Conservation (phyloP, 2,797 vertebrate species). For the Dromococcyx pavoninus region DNA sequence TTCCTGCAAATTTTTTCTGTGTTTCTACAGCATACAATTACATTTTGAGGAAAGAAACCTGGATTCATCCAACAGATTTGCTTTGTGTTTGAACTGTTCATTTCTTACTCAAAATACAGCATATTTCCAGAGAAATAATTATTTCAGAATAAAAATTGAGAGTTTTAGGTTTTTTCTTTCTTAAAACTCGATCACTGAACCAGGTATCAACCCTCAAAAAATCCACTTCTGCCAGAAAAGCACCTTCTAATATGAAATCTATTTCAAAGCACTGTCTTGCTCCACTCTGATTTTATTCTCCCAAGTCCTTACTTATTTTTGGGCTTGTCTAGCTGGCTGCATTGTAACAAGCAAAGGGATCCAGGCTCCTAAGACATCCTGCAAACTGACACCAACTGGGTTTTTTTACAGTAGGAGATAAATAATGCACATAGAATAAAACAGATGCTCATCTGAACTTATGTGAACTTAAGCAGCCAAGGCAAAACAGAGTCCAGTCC, state of each 20-base stretch:
- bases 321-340: neutral
- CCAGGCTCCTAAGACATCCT: neutral
- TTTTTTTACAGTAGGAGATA: slow-evolving; percentile 34
- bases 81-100: neutral
- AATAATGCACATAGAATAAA: neutral
- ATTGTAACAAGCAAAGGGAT: neutral
- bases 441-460: slow-evolving; percentile 34
- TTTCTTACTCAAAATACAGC: neutral
- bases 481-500: neutral
- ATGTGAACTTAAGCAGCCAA: neutral
- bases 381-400: neutral
- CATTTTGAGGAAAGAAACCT: neutral
- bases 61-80: neutral
- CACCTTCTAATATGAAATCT: neutral
- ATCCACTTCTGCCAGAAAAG: neutral
- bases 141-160: neutral
- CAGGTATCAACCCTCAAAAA: neutral
- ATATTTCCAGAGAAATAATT: neutral
- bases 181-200: neutral
- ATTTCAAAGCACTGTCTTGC: neutral
- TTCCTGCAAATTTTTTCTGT: neutral
- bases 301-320: neutral
- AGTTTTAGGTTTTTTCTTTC: neutral
- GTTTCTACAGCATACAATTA: neutral
- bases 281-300: neutral